These are phyloP conservation scores for Lepilemur ruficaudatus DNA, from an alignment of 2,797 vertebrate genomes.

Conservation along the genomic window DNA sequence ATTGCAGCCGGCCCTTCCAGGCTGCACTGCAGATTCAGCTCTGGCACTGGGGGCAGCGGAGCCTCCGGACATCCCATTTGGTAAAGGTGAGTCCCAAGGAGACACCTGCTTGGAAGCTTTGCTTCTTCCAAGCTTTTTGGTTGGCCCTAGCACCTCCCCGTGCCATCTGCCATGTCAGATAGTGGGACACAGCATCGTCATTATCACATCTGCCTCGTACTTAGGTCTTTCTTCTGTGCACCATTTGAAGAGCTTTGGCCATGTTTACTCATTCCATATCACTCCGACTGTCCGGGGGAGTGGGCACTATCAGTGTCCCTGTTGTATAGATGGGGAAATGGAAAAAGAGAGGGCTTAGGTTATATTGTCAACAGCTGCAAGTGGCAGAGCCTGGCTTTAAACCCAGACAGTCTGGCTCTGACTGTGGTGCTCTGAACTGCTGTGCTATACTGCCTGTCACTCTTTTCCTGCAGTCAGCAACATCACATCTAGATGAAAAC, in stretches of 20 bases:
- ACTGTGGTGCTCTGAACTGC: neutral
- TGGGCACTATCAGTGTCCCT: neutral
- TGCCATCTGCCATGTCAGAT: rapidly evolving
- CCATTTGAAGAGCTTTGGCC: neutral
- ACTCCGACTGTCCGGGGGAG: neutral
- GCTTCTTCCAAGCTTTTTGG: neutral
- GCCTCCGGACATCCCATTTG: neutral
- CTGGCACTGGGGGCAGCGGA: neutral
- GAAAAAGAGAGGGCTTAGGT: neutral
- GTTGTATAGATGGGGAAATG: neutral
- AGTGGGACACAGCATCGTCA: rapidly evolving
- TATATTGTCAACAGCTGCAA: neutral
- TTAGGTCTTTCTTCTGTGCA: neutral
- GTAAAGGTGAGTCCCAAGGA: neutral
- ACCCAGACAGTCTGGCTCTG: neutral
- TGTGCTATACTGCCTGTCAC: rapidly evolving
- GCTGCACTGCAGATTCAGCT: neutral
- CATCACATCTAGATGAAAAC: neutral
- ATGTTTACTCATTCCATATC: neutral
- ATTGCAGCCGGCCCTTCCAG: neutral
- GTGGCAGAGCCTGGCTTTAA: neutral
- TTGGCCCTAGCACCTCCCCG: neutral
- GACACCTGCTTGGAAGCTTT: neutral
- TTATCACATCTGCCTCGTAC: neutral
- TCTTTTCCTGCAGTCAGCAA: neutral